Conservation (phyloP, 2,797 vertebrate species). For the Alcedo atthis region DNA sequence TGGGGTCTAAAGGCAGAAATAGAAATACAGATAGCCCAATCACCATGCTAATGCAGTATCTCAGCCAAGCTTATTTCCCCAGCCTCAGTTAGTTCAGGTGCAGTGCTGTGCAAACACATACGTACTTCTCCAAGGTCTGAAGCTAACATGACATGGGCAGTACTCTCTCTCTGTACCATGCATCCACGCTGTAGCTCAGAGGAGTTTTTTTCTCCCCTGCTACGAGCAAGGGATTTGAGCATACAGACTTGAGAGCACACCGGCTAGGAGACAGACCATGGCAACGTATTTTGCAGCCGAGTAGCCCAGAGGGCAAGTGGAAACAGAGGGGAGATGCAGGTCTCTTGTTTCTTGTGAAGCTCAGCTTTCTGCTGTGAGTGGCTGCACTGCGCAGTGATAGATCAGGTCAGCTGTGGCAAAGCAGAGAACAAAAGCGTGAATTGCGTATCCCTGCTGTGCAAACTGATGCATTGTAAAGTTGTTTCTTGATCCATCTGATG, state of each 20-base stretch:
- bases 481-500: background rate
- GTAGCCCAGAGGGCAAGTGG: fast-evolving
- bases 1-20: background rate
- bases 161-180: background rate
- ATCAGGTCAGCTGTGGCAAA: background rate
- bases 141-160: background rate
- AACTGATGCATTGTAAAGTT: fast-evolving
- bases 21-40: background rate
- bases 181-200: fast-evolving
- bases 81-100: background rate
- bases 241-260: background rate
- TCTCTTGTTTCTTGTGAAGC: background rate
- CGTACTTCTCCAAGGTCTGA: background rate
- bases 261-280: background rate
- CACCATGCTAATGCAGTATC: background rate
- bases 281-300: background rate
- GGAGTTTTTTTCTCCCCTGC: background rate
- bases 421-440: background rate
- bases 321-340: background rate
- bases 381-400: too few species aligned
- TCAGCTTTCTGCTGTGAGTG: background rate
- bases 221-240: background rate
- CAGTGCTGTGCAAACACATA: fast-evolving
- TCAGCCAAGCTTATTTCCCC: background rate
- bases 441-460: background rate